Conservation (phyloP, 1,140 invertebrate genomes). For the Dendrolimus punctatus region DNA sequence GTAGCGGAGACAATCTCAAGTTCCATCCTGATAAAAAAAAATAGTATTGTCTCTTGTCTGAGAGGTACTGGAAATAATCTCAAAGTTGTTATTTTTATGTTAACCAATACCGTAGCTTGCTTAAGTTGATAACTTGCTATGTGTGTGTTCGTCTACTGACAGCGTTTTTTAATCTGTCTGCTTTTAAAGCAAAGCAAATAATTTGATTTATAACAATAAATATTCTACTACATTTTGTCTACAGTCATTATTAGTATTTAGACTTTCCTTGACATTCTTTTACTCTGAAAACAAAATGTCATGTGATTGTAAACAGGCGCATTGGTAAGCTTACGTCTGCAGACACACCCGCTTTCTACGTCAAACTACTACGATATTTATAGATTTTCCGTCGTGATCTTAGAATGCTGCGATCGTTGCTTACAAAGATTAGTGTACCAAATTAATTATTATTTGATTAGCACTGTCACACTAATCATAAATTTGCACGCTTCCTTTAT, state of each 20-base stretch:
- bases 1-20: too few species aligned
- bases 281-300: constrained; percentile 27
- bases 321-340: constrained; percentile 26
- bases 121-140: neutral
- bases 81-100: too few species aligned
- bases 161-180: too few species aligned
- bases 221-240: too few species aligned
- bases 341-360: constrained; percentile 54
- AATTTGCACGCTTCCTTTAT: neutral
- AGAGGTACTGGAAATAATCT: too few species aligned
- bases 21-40: too few species aligned
- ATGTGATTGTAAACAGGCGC: constrained; percentile 31
- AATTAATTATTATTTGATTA: constrained; percentile 7
- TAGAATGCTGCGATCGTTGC: neutral
- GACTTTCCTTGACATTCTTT: constrained; percentile 12
- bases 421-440: neutral
- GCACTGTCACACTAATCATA: constrained; percentile 4
- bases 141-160: too few species aligned
- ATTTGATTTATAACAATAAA: too few species aligned
- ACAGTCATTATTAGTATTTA: too few species aligned
- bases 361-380: constrained; percentile 27
- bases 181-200: too few species aligned
- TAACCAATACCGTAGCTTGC: too few species aligned
- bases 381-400: constrained; percentile 23
- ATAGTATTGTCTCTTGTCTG: too few species aligned